Percentiles rank a stretch among this genome's conserved stretches.
Evolutionary conservation across 2,113 vertebrate species (phyloP).

Genomic region (Phocoena phocoena): DNA sequence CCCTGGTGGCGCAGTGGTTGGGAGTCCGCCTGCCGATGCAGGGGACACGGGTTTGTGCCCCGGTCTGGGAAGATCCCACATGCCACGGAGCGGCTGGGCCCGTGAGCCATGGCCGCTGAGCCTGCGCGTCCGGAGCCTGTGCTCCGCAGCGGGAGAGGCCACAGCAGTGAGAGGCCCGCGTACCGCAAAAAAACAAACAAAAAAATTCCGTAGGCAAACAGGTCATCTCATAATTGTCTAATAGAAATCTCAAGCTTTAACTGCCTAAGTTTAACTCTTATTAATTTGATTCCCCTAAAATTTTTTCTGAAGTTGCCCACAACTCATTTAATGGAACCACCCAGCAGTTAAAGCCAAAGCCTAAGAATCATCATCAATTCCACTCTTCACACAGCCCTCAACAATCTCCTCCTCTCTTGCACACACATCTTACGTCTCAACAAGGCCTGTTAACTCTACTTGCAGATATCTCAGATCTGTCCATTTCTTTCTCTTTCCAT

Average conservation of each 20-base stretch:
- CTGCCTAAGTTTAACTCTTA: not conserved
- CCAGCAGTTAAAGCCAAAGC: not conserved
- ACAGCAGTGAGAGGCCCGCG: too few species aligned
- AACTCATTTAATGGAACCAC: not conserved
- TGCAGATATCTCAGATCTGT: not conserved
- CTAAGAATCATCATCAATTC: not conserved
- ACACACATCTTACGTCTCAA: not conserved
- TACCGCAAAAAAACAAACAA: too few species aligned
- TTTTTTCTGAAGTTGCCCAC: not conserved
- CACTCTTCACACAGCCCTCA: not conserved
- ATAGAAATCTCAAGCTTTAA: not conserved
- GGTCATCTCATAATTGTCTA: not conserved
- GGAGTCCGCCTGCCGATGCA: too few species aligned
- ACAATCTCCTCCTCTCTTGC: not conserved
- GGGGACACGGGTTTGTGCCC: too few species aligned
- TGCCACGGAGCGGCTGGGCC: too few species aligned
- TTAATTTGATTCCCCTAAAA: not conserved
- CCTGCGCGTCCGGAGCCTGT: too few species aligned
- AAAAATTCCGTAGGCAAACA: not conserved
- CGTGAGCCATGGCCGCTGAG: too few species aligned
- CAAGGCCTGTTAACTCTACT: fast-evolving
- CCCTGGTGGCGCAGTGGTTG: too few species aligned
- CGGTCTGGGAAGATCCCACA: too few species aligned
- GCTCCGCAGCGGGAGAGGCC: too few species aligned
- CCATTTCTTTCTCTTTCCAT: not conserved